Evolutionary conservation across 1,140 invertebrate genomes (phyloP), one percentile per base, ranked within the genome.

Genomic region (Aricia agestis): DNA sequence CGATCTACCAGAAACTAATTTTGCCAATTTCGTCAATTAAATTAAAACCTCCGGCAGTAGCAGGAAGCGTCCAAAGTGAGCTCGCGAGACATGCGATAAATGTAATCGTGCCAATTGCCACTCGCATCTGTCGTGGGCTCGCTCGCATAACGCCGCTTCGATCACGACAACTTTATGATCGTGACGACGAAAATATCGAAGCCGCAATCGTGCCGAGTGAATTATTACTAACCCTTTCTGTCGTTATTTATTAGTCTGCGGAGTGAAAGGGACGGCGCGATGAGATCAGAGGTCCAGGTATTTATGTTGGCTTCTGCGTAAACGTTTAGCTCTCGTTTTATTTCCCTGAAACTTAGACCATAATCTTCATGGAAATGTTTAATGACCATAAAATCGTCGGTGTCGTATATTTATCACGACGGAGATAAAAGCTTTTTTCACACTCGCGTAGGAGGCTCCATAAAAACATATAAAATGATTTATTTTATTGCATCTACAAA

Each of bases 131-230:
- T 79, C 77, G 79, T 79, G 77, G 59, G 71, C 76, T 76, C 77
- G 68, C 59, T 19, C 65, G 70, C 68, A 61, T 70, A 45, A 71
- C 74, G 68, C 45, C 61, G 70, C 59, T 73, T 72, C 79, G 73
- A 70, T 68, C 66, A 68, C 80, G 84, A 86, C 83, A 80, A 78
- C 72, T 86, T 86, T 85, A 86, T 82, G 81, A 82, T 67, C 61
- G 71, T 71, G 82, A 79, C 78, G 84, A 86, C 82, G 80, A 86
- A 86, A 83, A 84, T 86, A 86, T 84, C 75, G 83, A 74, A 52
- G 77, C 72, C 74, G 72, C 71, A 67, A 75, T 78, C 74, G 75
- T 76, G 82, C 65, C 74, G 84, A 84, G 82, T 83, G 84, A 86
- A 74, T 81, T 83, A 84, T 72, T 36, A 79, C 72, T 67, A 72